Evolutionary conservation across 2,797 vertebrate species (phyloP).

Genomic region (Enteromius fasciolatus): DNA sequence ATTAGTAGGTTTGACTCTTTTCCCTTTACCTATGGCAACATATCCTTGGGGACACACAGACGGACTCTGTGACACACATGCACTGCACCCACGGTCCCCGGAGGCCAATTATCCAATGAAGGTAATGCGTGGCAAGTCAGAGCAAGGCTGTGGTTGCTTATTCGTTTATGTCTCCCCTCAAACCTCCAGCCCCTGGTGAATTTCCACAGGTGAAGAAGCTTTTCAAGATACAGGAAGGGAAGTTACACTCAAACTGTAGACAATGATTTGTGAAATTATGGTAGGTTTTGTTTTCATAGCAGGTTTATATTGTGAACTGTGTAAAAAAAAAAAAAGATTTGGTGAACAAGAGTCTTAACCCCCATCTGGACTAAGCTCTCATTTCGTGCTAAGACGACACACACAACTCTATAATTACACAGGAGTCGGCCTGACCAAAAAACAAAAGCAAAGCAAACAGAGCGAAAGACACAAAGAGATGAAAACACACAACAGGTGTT

Average conservation of each 20-base stretch:
- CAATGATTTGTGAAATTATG: slow-evolving; percentile 2
- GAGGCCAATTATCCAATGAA: slow-evolving; percentile 81
- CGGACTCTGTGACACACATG: slow-evolving; percentile 52
- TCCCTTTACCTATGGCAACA: slow-evolving; percentile 73
- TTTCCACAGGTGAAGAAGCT: slow-evolving; percentile 28
- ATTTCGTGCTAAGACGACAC: slow-evolving; percentile 77
- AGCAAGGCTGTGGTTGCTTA: slow-evolving; percentile 76
- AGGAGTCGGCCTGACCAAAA: slow-evolving; percentile 70
- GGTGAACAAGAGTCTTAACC: slow-evolving; percentile 60
- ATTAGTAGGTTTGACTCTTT: slow-evolving; percentile 74
- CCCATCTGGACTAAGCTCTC: slow-evolving; percentile 76
- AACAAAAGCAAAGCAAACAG: slow-evolving; percentile 71
- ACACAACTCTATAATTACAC: slow-evolving; percentile 80
- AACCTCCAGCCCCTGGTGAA: slow-evolving; percentile 47
- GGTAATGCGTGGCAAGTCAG: slow-evolving; percentile 77
- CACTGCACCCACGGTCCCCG: slow-evolving; percentile 61
- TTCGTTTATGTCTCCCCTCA: slow-evolving; percentile 61
- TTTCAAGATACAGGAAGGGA: slow-evolving; percentile 26
- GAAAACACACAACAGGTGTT: slow-evolving; percentile 65
- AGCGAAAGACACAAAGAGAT: slow-evolving; percentile 68
- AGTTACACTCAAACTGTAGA: slow-evolving; percentile 7
- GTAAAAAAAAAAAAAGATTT: slow-evolving; percentile 4
- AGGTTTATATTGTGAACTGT: neutral
- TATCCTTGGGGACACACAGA: slow-evolving; percentile 75
- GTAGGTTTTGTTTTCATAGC: neutral